A percentile compares a stretch with the other conserved stretches of the same genome.
These are phyloP conservation scores for Hirtodrosophila confusa DNA, from an alignment of 2,888 invertebrate genomes.

Conservation along the genomic window DNA sequence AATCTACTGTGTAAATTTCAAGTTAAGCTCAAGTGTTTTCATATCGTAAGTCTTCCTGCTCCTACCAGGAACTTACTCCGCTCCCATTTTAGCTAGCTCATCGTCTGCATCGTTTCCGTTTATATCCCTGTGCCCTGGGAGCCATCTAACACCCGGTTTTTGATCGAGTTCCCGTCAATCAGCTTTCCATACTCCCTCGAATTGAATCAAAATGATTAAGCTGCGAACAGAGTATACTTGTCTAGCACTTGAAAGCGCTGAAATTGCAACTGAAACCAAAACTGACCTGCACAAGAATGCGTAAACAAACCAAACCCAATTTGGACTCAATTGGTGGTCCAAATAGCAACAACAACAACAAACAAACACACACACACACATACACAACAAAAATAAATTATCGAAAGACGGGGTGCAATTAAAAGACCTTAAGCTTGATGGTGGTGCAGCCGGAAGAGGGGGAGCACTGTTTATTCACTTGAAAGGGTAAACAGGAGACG, in stretches of 20 bases:
- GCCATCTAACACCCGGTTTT: too few species aligned
- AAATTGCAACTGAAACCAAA: slow-evolving; percentile 11
- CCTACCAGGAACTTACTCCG: too few species aligned
- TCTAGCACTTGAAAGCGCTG: background rate
- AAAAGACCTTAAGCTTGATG: slow-evolving; percentile 26
- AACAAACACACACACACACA: slow-evolving; percentile 12
- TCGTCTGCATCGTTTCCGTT: too few species aligned
- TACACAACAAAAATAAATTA: background rate
- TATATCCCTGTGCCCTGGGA: too few species aligned
- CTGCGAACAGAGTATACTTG: too few species aligned
- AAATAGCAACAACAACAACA: background rate
- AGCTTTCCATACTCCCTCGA: too few species aligned
- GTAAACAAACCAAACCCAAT: slow-evolving; percentile 26
- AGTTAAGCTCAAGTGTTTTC: too few species aligned
- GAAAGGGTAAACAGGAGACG: slow-evolving; percentile 31
- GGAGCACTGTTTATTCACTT: slow-evolving; percentile 32
- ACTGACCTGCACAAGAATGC: slow-evolving; percentile 43
- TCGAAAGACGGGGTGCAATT: slow-evolving; percentile 5
- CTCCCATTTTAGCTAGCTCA: too few species aligned
- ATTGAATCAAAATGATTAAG: too few species aligned
- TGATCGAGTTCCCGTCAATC: too few species aligned
- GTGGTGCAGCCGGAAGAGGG: slow-evolving; percentile 5
- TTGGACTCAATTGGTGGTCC: slow-evolving; percentile 1
- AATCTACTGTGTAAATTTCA: too few species aligned
- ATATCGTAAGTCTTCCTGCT: too few species aligned